phyloP scores from a whole-genome alignment of 2,113 vertebrate genomes.

The Bucco capensis region DNA sequence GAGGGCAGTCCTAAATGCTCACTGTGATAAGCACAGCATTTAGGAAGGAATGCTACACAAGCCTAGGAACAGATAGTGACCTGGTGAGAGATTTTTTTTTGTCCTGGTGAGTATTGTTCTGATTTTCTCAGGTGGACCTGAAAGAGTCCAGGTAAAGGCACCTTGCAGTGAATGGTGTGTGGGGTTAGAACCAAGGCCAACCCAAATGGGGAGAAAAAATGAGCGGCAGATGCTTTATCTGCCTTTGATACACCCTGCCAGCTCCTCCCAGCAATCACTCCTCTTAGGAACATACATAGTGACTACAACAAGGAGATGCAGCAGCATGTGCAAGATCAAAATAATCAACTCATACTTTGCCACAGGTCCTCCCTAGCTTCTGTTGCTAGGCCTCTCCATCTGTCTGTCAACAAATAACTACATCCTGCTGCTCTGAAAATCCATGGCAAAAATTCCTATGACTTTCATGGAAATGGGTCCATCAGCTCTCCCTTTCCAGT shows the following conservation, averaged over 20 bases:
- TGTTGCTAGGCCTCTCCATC: slow-evolving; percentile 1
- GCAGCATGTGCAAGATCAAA: slow-evolving; percentile 20
- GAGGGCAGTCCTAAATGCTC: not conserved
- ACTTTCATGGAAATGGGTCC: not conserved
- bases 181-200: slow-evolving; percentile 14
- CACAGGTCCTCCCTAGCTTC: slow-evolving; percentile 19
- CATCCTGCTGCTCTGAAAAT: not conserved
- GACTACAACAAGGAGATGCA: slow-evolving; percentile 18
- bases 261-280: slow-evolving; percentile 47
- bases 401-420: slow-evolving; percentile 28
- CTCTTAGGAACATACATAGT: slow-evolving; percentile 21
- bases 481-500: not conserved
- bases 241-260: slow-evolving; percentile 66
- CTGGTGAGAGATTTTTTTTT: not conserved
- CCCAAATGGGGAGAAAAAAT: not conserved
- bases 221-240: slow-evolving; percentile 31
- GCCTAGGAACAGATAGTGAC: not conserved
- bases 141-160: not conserved
- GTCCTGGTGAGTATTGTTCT: not conserved
- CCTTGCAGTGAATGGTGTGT: slow-evolving; percentile 20
- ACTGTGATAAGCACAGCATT: not conserved
- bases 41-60: not conserved
- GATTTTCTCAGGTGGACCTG: not conserved
- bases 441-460: not conserved
- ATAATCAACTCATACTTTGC: slow-evolving; percentile 35